Percentiles rank a stretch among this genome's conserved stretches.
Evolutionary conservation across 2,113 vertebrate species (phyloP).

Genomic region (Stegostoma tigrinum): DNA sequence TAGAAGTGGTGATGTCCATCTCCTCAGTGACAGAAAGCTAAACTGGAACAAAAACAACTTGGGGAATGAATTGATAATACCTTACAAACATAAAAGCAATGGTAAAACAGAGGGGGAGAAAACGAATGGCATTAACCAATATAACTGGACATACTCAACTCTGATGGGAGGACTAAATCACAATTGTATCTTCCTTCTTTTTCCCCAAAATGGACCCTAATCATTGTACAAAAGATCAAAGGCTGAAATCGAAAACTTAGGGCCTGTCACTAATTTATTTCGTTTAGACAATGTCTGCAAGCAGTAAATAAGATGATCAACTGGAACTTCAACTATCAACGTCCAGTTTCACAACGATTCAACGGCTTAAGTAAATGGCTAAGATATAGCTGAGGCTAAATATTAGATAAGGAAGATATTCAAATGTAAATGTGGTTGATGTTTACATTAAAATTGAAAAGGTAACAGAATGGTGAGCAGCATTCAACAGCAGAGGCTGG

Average conservation of each 20-base stretch:
- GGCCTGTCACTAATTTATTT: neutral
- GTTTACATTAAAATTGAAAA: neutral
- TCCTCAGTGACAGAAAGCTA: neutral
- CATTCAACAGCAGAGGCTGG: neutral
- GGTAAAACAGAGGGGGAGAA: neutral
- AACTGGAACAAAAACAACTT: neutral
- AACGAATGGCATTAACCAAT: neutral
- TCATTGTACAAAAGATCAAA: neutral
- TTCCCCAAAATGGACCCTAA: neutral
- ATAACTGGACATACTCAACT: neutral
- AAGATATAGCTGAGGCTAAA: neutral
- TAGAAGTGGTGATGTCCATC: neutral
- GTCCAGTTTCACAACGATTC: neutral
- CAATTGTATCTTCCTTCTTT: neutral
- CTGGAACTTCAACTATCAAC: neutral
- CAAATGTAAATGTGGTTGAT: neutral
- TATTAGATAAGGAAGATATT: neutral
- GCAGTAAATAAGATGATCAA: slow-evolving; percentile 14
- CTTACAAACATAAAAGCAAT: neutral
- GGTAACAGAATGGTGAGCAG: neutral
- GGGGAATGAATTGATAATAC: neutral
- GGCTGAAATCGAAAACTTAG: neutral
- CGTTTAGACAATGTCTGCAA: neutral
- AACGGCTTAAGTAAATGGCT: neutral
- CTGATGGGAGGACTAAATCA: neutral